Conservation (phyloP, 2,888 invertebrate genomes). For the Trachelus stipa region DNA sequence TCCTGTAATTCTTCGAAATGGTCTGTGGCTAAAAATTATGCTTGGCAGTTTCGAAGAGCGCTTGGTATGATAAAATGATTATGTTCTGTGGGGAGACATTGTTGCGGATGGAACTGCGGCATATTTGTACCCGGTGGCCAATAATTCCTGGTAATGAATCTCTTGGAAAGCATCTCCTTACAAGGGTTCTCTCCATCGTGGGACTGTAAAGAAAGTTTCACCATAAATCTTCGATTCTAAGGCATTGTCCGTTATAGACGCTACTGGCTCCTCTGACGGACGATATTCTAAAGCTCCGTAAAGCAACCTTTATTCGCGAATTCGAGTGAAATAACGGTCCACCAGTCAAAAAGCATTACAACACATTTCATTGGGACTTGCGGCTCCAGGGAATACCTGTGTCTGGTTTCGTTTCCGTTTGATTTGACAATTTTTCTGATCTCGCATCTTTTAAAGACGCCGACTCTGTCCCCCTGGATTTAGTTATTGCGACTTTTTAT, state of each 20-base stretch:
- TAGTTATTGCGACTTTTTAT: too few species aligned
- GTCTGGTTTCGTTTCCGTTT: neutral
- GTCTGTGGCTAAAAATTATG: neutral
- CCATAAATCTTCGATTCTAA: slow-evolving; percentile 49
- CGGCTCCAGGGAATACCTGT: neutral
- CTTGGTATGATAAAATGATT: neutral
- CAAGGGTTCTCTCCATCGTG: slow-evolving; percentile 16
- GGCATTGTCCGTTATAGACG: slow-evolving; percentile 39
- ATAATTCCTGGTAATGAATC: slow-evolving; percentile 24
- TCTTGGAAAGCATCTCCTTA: slow-evolving; percentile 19
- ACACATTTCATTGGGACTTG: neutral
- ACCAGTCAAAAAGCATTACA: neutral
- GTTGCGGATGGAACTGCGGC: slow-evolving; percentile 12
- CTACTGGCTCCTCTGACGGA: neutral
- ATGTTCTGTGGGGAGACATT: neutral
- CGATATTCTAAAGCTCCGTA: neutral
- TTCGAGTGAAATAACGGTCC: neutral
- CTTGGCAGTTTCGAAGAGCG: neutral
- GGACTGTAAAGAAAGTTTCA: slow-evolving; percentile 44
- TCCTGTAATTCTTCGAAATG: neutral
- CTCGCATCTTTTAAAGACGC: too few species aligned
- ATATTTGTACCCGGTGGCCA: slow-evolving; percentile 14
- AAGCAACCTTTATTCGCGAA: neutral
- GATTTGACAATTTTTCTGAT: too few species aligned
- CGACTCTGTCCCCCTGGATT: too few species aligned